Base-by-base conservation (phyloP, 1,140 invertebrate genomes). In the Macrocentrus cingulum region DNA sequence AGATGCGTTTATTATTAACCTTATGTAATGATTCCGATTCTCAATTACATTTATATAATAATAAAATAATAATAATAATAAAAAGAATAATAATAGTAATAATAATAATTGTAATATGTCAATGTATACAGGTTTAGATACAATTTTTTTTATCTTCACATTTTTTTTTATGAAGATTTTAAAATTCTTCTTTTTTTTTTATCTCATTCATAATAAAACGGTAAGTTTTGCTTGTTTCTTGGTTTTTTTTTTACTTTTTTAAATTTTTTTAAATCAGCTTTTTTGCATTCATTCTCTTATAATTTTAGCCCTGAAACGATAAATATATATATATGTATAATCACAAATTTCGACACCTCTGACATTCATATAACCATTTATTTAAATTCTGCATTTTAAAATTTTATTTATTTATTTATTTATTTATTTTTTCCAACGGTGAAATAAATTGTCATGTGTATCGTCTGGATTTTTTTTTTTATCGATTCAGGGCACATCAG, bases 121-220 rank as follows among this genome's bases (percentile, higher is more conserved):
- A 77, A 78, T 79, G 77, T 78, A 76, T 78, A 77, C 77, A 78
- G 70, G 71, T 75, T n/a, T 79, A 78, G 67, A 78, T 77, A 78
- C 75, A 79, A 76, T 64, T 66, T 65, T 64, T 34, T 68, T 50
- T 51, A 49, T 44, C 45, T 20, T 49, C 75, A 71, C 65, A 68
- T 74, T 69, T 65, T 74, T 64, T 74, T 71, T 63, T 71, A 70
- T 72, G 70, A 70, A 75, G 69, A 67, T 72, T 59, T 76, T 72
- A 65, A 66, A 18, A 44, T 18, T 18, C 13, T 19, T 44, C 16
- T 20, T 15, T 7, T 18, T 44, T 51, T 56, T 60, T 56, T 49
- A 41, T 64, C 25, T 61, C 56, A 58, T 29, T 29, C 25, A 29
- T 29, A 29, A 61, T 64, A 59, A 61, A 39, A 56, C 39, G 46